A percentile compares a stretch with the other conserved stretches of the same genome.
These are phyloP conservation scores for Chiloscyllium punctatum DNA, from an alignment of 2,797 vertebrate genomes.

Conservation along the genomic window DNA sequence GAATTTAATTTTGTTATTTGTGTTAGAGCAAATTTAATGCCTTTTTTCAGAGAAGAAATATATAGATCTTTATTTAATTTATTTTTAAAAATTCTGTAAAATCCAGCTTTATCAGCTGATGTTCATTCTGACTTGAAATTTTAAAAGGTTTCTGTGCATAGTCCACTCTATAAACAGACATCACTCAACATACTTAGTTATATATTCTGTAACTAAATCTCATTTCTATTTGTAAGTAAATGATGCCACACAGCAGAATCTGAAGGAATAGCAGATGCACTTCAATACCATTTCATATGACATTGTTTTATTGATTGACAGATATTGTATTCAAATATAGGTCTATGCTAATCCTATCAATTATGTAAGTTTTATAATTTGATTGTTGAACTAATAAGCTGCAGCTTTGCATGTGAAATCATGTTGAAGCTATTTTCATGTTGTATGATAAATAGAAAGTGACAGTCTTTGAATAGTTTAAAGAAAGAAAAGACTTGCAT, in stretches of 20 bases:
- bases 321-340: neutral
- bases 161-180: too few relatives aligned
- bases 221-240: conserved; percentile 53
- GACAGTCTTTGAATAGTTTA: neutral
- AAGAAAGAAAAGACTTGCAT: neutral
- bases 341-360: neutral
- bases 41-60: neutral
- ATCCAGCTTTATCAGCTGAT: neutral
- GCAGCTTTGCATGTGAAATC: neutral
- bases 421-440: neutral
- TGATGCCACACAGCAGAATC: conserved; percentile 67
- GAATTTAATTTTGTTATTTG: neutral
- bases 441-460: conserved; percentile 6
- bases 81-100: neutral
- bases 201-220: neutral
- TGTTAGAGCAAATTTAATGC: neutral
- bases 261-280: conserved; percentile 58
- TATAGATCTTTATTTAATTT: neutral
- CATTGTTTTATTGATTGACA: neutral
- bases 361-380: neutral
- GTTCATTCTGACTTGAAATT: neutral
- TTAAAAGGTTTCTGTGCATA: neutral
- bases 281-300: neutral
- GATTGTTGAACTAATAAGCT: neutral
- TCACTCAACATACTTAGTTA: neutral